Conservation (phyloP, 2,888 invertebrate species). For the Acleris cristana region DNA sequence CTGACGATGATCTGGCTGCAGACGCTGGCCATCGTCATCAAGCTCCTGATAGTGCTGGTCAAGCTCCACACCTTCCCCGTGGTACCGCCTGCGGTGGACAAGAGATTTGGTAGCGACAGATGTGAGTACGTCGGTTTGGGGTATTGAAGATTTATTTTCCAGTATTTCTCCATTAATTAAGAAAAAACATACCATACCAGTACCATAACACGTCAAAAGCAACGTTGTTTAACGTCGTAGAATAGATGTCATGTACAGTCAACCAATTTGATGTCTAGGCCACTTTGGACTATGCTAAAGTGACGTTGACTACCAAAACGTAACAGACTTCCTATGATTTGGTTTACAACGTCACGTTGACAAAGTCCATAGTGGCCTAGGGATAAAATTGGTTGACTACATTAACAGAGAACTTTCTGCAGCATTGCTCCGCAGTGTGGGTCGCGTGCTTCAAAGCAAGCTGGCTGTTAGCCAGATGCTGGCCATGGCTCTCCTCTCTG, state of each 20-base stretch:
- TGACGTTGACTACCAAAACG: no score
- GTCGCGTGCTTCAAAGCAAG: slow-evolving; percentile 13
- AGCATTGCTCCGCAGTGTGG: slow-evolving; percentile 24
- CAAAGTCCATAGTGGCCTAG: no score
- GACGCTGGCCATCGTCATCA: slow-evolving; percentile 11
- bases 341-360: no score
- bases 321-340: no score
- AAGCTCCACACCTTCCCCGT: slow-evolving; percentile 15
- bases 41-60: slow-evolving; percentile 1
- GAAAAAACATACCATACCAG: no score
- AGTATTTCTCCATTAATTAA: no score
- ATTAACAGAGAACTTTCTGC: not conserved
- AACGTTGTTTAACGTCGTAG: no score
- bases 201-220: no score
- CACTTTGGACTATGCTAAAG: no score
- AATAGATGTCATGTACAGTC: no score
- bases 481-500: slow-evolving; percentile 17
- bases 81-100: not conserved
- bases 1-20: slow-evolving; percentile 14
- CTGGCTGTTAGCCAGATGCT: slow-evolving; percentile 23
- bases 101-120: not conserved
- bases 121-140: not conserved
- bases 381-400: no score
- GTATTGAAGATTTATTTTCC: not conserved
- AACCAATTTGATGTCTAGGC: no score